Evolutionary conservation across 2,888 invertebrate genomes (phyloP).

Genomic region (Lobophora halterata): DNA sequence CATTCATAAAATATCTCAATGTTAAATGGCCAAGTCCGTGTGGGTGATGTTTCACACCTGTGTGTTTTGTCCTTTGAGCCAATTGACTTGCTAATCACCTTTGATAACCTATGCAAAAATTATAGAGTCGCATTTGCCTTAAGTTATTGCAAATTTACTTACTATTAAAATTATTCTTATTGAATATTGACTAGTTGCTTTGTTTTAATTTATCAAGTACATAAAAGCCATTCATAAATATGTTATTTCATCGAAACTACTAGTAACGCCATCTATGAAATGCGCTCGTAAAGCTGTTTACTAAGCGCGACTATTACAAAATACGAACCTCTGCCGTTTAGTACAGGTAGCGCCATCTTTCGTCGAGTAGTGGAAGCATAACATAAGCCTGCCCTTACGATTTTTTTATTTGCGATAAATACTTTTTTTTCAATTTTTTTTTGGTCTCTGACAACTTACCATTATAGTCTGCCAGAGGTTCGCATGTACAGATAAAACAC

Average conservation of each 20-base stretch:
- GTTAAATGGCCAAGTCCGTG: conserved; percentile 15
- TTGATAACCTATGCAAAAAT: conserved; percentile 24
- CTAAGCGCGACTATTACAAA: conserved; percentile 34
- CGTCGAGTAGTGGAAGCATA: conserved; percentile 43
- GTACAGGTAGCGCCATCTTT: conserved; percentile 59
- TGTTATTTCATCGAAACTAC: conserved; percentile 21
- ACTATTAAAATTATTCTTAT: conserved; percentile 1
- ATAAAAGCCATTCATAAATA: conserved; percentile 8
- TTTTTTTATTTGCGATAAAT: conserved; percentile 37
- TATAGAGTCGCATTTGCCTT: conserved; percentile 11
- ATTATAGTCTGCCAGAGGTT: conserved; percentile 70
- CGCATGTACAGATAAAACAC: conserved; percentile 74
- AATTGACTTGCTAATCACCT: conserved; percentile 24
- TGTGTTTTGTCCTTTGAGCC: conserved; percentile 24
- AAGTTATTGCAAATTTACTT: conserved; percentile 12
- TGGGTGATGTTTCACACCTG: conserved; percentile 32
- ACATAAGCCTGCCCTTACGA: conserved; percentile 52
- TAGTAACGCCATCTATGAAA: conserved; percentile 46
- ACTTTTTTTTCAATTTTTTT: conserved; percentile 33
- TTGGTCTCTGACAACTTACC: conserved; percentile 76
- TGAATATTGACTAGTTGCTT: neutral
- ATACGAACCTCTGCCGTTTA: conserved; percentile 34
- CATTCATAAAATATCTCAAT: conserved; percentile 5
- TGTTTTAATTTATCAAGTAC: neutral
- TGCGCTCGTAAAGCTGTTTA: conserved; percentile 26